Conservation (phyloP, 92 coral and sea anemone species). For the Phenganax subtilis region DNA sequence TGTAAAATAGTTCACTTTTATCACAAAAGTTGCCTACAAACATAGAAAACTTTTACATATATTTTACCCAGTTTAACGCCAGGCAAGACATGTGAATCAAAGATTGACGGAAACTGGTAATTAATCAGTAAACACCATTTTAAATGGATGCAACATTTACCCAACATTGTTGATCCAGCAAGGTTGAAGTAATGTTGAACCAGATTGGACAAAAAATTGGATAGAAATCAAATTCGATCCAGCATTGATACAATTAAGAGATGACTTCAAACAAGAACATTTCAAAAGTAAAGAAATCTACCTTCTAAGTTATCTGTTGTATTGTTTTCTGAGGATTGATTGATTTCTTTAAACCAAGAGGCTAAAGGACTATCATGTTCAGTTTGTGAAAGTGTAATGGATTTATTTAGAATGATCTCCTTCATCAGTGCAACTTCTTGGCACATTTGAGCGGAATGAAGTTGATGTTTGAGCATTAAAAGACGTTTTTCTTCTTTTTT, state of each 20-base stretch:
- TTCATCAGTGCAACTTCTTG: constrained; percentile 18
- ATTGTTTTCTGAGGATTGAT: not conserved
- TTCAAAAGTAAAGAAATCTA: not conserved
- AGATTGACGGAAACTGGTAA: too few species aligned
- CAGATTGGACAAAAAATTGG: too few species aligned
- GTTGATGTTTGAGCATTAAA: constrained; percentile 27
- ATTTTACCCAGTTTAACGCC: too few species aligned
- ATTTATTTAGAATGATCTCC: not conserved
- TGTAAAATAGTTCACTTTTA: constrained; percentile 12
- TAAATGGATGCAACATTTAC: too few species aligned
- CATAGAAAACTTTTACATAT: too few species aligned
- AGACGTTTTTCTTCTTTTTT: constrained; percentile 12
- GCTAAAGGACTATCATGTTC: not conserved
- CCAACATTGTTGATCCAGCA: too few species aligned
- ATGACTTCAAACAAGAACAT: not conserved
- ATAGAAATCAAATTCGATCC: too few species aligned
- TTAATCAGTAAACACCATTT: too few species aligned
- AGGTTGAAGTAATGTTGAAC: too few species aligned
- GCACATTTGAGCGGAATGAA: not conserved
- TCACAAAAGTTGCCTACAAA: constrained; percentile 15
- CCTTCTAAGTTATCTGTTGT: not conserved
- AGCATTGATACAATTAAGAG: not conserved
- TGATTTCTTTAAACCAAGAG: not conserved
- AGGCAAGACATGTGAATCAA: too few species aligned
- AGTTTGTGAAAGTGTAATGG: not conserved